Evolutionary conservation across 2,797 vertebrate genomes (phyloP), one percentile per base, ranked within the genome.

Genomic region (Cephalopachus bancanus): DNA sequence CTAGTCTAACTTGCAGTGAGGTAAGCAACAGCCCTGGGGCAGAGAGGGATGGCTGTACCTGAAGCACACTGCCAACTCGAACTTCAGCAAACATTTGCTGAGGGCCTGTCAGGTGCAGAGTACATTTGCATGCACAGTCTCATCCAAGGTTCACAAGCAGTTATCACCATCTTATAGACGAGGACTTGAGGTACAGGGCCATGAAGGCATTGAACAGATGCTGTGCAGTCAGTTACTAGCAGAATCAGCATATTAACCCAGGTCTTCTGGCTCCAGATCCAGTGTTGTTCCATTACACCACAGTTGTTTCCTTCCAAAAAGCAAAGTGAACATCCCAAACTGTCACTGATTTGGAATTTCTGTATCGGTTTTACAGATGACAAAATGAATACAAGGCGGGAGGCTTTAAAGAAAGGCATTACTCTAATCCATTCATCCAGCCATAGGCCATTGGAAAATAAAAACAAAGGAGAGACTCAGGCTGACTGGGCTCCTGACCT

Each of bases 301-400:
- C 57, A 79, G 53, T 51, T 57, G 85, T 59, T 91, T 83, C 51
- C 53, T 30, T 55, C 53, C 20, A 33, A 80, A 83, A 80, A 49
- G 64, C 4, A 85, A 97, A 84, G 55, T 79, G 51, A 95, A n/a
- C 79, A 74, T 37, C 83, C 53, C 37, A 44, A 92, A 12, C 7
- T 11, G 15, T 76, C 74, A 62, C 16, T 10, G 3, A 64, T 44
- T 26, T 59, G 59, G 28, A 64, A 80, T 79, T 94, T 93, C 83
- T 67, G 49, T 81, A 53, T 89, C 26, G 53, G 71, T 28, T 84
- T 81, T 60, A 79, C 22, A 90, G 80, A 89, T 53, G 37, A 86
- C 37, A 74, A 65, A 76, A 86, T 71, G 72, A 79, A 95, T 37
- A 78, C 16, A 75, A 75, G 60, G 79, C 57, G 64, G 44, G 3